A percentile compares a stretch with the other conserved stretches of the same genome.
Conservation (phyloP, 2,888 invertebrate species). For the Chrysomela aeneicollis region DNA sequence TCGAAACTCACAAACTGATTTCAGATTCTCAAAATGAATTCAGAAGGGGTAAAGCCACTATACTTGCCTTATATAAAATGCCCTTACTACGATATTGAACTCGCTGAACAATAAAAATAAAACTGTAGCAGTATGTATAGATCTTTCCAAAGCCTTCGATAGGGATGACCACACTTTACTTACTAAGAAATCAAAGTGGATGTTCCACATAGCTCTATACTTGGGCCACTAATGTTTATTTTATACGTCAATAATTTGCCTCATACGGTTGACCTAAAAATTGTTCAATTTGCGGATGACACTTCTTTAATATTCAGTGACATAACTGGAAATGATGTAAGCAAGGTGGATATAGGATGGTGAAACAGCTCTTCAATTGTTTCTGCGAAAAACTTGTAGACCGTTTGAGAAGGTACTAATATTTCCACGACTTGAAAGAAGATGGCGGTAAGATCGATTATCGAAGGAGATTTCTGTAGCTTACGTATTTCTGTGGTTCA, state of each 20-base stretch:
- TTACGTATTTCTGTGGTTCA: too few species aligned
- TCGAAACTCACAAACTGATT: background rate
- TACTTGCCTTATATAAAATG: conserved; percentile 8
- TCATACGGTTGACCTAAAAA: conserved; percentile 10
- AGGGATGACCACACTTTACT: conserved; percentile 7
- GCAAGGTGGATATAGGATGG: too few species aligned
- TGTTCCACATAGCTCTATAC: conserved; percentile 7
- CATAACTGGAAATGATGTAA: conserved; percentile 7
- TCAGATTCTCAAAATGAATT: too few species aligned
- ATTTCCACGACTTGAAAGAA: too few species aligned
- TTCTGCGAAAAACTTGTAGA: too few species aligned
- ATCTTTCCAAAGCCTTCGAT: conserved; percentile 16
- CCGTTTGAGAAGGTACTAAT: too few species aligned
- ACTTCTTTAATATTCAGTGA: conserved; percentile 12
- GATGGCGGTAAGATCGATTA: too few species aligned
- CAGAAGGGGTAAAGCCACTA: background rate
- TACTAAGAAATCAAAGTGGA: background rate
- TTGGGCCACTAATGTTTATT: conserved; percentile 11
- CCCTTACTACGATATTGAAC: conserved; percentile 5
- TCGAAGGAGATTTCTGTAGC: too few species aligned
- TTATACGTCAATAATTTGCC: conserved; percentile 6
- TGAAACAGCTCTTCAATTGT: too few species aligned
- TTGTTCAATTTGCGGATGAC: conserved; percentile 9
- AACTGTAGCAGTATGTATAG: conserved; percentile 17
- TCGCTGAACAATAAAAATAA: conserved; percentile 5